Conservation (phyloP, 2,888 invertebrate species). For the Chloroclysta siterata region DNA sequence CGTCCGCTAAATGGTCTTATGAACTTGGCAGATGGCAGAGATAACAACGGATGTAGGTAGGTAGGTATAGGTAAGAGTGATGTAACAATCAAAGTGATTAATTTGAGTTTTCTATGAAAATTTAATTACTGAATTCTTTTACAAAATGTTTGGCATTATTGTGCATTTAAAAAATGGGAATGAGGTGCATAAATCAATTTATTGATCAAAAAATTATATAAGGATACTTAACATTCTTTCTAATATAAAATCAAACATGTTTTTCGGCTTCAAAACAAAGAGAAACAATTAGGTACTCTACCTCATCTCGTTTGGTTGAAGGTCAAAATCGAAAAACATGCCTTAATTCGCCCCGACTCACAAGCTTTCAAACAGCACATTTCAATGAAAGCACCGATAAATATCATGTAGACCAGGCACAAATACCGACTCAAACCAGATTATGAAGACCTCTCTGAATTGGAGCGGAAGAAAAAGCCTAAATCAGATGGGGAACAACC, state of each 20-base stretch:
- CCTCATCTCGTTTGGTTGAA: not conserved
- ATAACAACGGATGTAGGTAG: conserved; percentile 39
- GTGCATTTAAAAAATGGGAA: too few species aligned
- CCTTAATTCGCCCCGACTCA: conserved; percentile 14
- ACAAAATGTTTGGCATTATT: too few species aligned
- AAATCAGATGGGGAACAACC: conserved; percentile 2
- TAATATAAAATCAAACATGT: conserved; percentile 5
- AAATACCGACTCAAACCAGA: conserved; percentile 19
- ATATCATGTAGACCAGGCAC: conserved; percentile 31
- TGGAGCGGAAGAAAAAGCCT: conserved; percentile 3
- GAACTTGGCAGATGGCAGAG: conserved; percentile 59
- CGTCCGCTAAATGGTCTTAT: conserved; percentile 48
- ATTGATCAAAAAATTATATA: too few species aligned
- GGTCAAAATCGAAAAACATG: conserved; percentile 18
- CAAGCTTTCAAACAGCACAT: conserved; percentile 35
- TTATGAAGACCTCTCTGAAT: conserved; percentile 10
- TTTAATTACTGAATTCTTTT: too few species aligned
- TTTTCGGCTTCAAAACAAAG: not conserved
- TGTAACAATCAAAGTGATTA: not conserved
- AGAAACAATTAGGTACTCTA: not conserved
- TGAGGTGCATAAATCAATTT: too few species aligned
- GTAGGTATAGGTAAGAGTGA: not conserved
- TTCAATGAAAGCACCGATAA: conserved; percentile 42
- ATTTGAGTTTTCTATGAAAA: not conserved
- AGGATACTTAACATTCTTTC: conserved; percentile 15